Conservation (phyloP, 1,140 invertebrate species). For the Monomorium pharaonis region DNA sequence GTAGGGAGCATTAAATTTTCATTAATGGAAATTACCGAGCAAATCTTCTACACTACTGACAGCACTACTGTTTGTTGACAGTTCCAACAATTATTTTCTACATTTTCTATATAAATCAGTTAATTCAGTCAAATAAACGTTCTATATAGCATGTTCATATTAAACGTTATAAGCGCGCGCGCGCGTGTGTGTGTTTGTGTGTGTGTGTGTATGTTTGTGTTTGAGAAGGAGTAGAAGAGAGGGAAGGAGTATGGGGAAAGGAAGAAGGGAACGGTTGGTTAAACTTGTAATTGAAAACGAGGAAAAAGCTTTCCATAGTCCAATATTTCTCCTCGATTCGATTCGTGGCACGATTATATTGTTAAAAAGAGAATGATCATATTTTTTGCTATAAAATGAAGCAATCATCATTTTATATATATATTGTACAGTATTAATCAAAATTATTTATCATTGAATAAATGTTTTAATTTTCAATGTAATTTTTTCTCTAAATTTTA, state of each 20-base stretch:
- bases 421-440: no score
- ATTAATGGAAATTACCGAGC: conserved; percentile 77
- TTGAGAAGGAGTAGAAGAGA: neutral
- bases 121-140: conserved; percentile 72
- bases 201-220: no score
- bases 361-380: neutral
- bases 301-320: conserved; percentile 58
- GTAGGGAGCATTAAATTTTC: conserved; percentile 73
- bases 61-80: conserved; percentile 41
- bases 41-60: conserved; percentile 11
- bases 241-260: neutral
- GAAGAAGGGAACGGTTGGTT: conserved; percentile 15
- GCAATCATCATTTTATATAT: no score
- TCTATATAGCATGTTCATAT: conserved; percentile 48
- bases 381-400: neutral
- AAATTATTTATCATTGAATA: no score
- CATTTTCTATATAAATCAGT: conserved; percentile 74
- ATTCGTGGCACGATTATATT: neutral
- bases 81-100: conserved; percentile 75
- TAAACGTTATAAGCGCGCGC: no score
- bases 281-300: conserved; percentile 73
- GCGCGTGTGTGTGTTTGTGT: no score
- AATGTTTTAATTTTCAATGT: no score
- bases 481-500: no score
- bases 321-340: neutral